These are phyloP conservation scores for Platypus cylindrus DNA, from an alignment of 2,888 invertebrate species.

Conservation along the genomic window DNA sequence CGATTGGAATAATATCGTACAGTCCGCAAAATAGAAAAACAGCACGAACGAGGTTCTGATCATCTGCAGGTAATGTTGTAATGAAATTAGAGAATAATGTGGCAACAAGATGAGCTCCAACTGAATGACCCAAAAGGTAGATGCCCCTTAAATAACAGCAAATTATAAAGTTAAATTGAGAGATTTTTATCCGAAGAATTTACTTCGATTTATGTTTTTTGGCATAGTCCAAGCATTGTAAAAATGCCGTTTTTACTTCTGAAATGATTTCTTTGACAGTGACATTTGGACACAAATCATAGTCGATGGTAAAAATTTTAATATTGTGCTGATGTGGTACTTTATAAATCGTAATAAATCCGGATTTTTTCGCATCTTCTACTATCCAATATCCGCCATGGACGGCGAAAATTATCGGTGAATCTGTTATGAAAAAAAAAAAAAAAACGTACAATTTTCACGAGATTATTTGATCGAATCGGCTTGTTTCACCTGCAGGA, in stretches of 20 bases:
- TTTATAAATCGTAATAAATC: constrained; percentile 19
- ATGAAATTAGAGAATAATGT: constrained; percentile 42
- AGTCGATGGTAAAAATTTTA: constrained; percentile 61
- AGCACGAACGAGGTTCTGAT: constrained; percentile 40
- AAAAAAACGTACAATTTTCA: neutral
- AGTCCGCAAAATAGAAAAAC: constrained; percentile 65
- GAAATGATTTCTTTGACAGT: constrained; percentile 47
- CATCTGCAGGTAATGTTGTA: constrained; percentile 20
- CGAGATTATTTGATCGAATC: constrained; percentile 1
- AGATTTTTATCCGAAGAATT: constrained; percentile 8
- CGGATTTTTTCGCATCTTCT: constrained; percentile 16
- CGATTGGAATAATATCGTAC: constrained; percentile 59
- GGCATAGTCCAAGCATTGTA: constrained; percentile 52
- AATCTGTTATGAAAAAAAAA: constrained; percentile 38
- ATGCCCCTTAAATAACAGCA: constrained; percentile 44
- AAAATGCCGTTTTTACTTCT: constrained; percentile 51
- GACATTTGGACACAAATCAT: constrained; percentile 64
- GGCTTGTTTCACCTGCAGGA: constrained; percentile 46
- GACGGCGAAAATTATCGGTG: constrained; percentile 66
- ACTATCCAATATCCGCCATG: constrained; percentile 88
- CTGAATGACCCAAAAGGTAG: constrained; percentile 71
- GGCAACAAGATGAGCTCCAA: constrained; percentile 68
- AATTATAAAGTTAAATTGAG: constrained; percentile 2
- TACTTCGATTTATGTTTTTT: constrained; percentile 48
- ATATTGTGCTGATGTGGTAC: constrained; percentile 46